Base-by-base conservation (phyloP, 35 echinoderm and acorn worm species). In the Eucidaris tribuloides region DNA sequence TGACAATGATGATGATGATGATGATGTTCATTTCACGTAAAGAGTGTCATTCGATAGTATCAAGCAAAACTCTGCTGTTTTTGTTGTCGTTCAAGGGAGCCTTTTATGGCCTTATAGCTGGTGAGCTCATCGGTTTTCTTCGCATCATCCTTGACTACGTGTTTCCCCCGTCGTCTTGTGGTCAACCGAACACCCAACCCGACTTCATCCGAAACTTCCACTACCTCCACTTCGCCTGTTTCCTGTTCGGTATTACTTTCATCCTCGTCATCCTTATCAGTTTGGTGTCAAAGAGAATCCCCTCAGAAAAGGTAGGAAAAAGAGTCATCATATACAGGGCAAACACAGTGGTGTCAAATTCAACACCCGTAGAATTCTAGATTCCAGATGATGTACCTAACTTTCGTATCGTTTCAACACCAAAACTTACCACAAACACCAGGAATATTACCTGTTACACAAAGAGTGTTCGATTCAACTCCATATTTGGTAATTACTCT, bases 151-250 rank as follows among this genome's bases (percentile, higher is more conserved):
- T 99, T 3, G 90, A 92, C 66, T 93, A 90, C 40, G 39, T 88
- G 22, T 99, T 63, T 46, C 17, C 45, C 41, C 61, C 34, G 3
- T 91, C 96, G 4, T 65, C 42, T 14, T 99, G 96, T 81, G 96
- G 87, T 36, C 63, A 90, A 62, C 33, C 38, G 4, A 91, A 99
- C 32, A 79, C 74, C 34, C 56, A 91, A 59, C 96, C 96, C 41
- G 50, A 34, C 17, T 56, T 93, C 58, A 25, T 90, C 9, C 82
- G 78, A 62, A 84, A 93, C 24, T 82, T 99, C 45, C 96, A 99
- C 45, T 99, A 93, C 54, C 84, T 99, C 22, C 87, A 99, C 52
- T 99, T 99, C 42, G 96, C 96, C 22, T 68, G 80, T 72, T 59
- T 99, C 35, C 54, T 93, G 14, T 99, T 82, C 45, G 80, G 42